Evolutionary conservation across 2,888 invertebrate species (phyloP).

Genomic region (Tetanocera ferruginea): DNA sequence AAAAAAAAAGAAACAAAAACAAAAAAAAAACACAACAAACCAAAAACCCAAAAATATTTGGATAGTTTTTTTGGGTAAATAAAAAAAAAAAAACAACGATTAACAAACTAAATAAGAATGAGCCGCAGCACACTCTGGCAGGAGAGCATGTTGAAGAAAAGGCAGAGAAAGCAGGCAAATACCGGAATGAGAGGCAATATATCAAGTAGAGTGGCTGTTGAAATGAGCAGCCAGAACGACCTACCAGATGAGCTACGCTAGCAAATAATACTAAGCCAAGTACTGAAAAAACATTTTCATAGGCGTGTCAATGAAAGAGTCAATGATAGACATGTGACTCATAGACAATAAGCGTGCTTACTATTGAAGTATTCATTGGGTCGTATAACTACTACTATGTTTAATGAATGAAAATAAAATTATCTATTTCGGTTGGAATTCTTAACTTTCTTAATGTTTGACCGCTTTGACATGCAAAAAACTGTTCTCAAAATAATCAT

Average conservation of each 20-base stretch:
- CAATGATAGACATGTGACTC: too few relatives aligned
- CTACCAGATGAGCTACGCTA: not conserved
- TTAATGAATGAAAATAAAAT: too few relatives aligned
- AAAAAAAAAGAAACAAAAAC: slow-evolving; percentile 31
- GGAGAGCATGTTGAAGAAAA: not conserved
- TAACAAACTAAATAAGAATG: slow-evolving; percentile 10
- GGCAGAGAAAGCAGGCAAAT: not conserved
- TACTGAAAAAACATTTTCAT: too few relatives aligned
- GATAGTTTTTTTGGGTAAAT: slow-evolving; percentile 4
- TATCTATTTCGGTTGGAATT: too few relatives aligned
- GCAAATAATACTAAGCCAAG: too few relatives aligned
- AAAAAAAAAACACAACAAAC: not conserved
- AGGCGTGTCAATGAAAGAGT: too few relatives aligned
- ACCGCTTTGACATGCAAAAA: too few relatives aligned
- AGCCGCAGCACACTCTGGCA: not conserved
- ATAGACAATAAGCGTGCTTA: too few relatives aligned
- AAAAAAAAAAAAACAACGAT: slow-evolving; percentile 13
- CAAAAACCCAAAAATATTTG: not conserved
- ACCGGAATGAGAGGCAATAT: not conserved
- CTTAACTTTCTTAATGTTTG: too few relatives aligned
- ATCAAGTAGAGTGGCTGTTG: not conserved
- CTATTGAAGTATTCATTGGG: too few relatives aligned
- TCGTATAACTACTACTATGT: too few relatives aligned
- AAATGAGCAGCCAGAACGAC: not conserved
- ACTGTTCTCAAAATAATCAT: too few relatives aligned